A percentile compares a stretch with the other conserved stretches of the same genome.
These are phyloP conservation scores for Neodontobutis hainanensis DNA, from an alignment of 2,113 vertebrate species.

Conservation along the genomic window DNA sequence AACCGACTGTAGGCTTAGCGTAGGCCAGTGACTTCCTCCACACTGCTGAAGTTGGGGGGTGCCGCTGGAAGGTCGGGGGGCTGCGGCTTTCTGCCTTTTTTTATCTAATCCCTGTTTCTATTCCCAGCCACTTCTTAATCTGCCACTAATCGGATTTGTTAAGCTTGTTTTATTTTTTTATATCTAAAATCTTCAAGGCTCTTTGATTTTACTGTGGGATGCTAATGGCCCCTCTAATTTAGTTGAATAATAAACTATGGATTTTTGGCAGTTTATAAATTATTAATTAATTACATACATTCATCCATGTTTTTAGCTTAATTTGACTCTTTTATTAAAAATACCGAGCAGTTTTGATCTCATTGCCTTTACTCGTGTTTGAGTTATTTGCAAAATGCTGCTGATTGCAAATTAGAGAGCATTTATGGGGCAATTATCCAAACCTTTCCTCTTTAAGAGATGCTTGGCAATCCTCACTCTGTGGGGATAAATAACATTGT, in stretches of 20 bases:
- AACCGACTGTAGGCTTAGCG: too few species aligned
- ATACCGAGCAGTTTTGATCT: not conserved
- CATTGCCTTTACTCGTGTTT: not conserved
- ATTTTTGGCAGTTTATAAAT: not conserved
- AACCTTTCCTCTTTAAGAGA: constrained; percentile 2
- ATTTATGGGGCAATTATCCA: constrained; percentile 7
- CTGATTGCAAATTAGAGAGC: not conserved
- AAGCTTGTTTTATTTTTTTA: constrained; percentile 31
- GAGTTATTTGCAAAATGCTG: not conserved
- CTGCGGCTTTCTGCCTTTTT: constrained; percentile 27
- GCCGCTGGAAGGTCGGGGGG: constrained; percentile 32
- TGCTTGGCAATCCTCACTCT: constrained; percentile 5
- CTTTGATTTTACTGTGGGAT: constrained; percentile 10
- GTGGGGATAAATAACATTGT: not conserved
- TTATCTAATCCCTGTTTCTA: constrained; percentile 75
- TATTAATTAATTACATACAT: too few species aligned
- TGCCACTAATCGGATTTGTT: constrained; percentile 71
- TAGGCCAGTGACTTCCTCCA: too few species aligned
- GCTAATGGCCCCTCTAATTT: not conserved
- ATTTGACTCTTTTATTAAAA: not conserved
- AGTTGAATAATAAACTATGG: not conserved
- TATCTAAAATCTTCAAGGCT: constrained; percentile 24
- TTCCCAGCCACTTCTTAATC: constrained; percentile 71
- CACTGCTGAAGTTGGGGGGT: constrained; percentile 23
- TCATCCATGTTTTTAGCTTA: not conserved